Base-by-base conservation (phyloP, 2,797 vertebrate species). In the Onychomys torridus region DNA sequence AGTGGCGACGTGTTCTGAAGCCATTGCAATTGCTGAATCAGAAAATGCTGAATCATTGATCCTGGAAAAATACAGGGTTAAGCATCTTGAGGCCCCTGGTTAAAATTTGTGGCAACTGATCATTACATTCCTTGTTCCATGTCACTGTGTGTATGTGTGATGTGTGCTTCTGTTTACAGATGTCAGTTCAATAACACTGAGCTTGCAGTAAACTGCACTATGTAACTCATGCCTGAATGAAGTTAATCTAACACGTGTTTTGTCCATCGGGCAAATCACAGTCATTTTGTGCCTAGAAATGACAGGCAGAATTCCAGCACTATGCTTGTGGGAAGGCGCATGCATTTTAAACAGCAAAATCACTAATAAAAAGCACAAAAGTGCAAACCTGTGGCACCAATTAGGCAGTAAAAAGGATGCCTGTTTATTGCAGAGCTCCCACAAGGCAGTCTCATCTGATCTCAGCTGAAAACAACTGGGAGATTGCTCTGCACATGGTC, bases 281-380 rank as follows among this genome's bases (percentile, higher is more conserved):
- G 76, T 12, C 9, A 52, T 40, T 75, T 49, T 90, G 23, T 52
- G 25, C 77, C 71, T 88, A 52, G 67, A 46, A 43, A 84, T 21
- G 71, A 79, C 7, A 63, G 69, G 73, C 1, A 73, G 76, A 10
- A 12, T 43, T 90, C 95, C 21, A 85, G 40, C 34, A 32, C 25
- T 40, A 34, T 13, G 37, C 59, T 79, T 23, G 65, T 46, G 40
- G 37, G 71, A 32, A 76, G 52, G 25, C 17, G 32, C 37, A 43
- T 49, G 16, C 77, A 77, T 63, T 92, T 73, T 57, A 94, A 95
- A 85, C 0, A 82, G 43, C 10, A 86, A 82, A 93, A 82, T 52
- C 49, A 57, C 55, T 63, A 91, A 78, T 2, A 63, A 43, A 92
- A 95, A 65, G 3, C 59, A 63, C 3, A 52, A n/a, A 29, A 69